These are phyloP conservation scores for Henricia sp. DNA, from an alignment of 53 echinoderm and acorn worm species.

Conservation along the genomic window DNA sequence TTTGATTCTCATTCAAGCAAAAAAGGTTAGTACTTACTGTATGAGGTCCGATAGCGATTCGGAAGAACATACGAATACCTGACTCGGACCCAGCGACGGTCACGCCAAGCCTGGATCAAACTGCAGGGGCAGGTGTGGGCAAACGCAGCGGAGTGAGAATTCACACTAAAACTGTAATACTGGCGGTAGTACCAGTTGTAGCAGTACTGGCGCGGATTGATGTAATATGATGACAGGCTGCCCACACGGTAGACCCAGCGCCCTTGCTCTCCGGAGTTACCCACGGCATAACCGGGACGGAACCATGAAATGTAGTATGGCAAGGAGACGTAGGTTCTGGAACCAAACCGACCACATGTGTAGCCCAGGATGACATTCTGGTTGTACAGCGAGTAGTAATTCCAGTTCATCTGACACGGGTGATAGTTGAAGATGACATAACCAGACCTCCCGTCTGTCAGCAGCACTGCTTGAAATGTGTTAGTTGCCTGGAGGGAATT, in stretches of 20 bases:
- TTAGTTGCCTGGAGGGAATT: slow-evolving; percentile 65
- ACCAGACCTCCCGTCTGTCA: slow-evolving; percentile 71
- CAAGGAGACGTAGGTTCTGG: background rate
- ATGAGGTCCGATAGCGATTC: too few species aligned
- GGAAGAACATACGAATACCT: background rate
- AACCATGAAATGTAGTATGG: background rate
- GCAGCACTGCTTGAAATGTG: slow-evolving; percentile 80
- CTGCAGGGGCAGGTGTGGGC: slow-evolving; percentile 10
- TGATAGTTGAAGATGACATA: slow-evolving; percentile 83
- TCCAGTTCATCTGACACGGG: slow-evolving; percentile 5
- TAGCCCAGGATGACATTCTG: background rate
- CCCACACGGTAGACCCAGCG: background rate
- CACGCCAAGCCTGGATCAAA: background rate
- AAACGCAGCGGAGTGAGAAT: background rate
- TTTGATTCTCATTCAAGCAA: too few species aligned
- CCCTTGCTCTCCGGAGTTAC: background rate
- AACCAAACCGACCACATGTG: background rate
- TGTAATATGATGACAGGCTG: background rate
- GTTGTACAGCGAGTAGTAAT: background rate
- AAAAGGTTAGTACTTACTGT: too few species aligned
- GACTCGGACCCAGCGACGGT: background rate
- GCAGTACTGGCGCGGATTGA: slow-evolving; percentile 8
- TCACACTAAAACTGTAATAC: background rate
- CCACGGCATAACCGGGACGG: background rate
- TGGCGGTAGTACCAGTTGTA: background rate